phyloP scores from a whole-genome alignment of 2,888 invertebrate genomes.

The Aphidoletes aphidimyza region DNA sequence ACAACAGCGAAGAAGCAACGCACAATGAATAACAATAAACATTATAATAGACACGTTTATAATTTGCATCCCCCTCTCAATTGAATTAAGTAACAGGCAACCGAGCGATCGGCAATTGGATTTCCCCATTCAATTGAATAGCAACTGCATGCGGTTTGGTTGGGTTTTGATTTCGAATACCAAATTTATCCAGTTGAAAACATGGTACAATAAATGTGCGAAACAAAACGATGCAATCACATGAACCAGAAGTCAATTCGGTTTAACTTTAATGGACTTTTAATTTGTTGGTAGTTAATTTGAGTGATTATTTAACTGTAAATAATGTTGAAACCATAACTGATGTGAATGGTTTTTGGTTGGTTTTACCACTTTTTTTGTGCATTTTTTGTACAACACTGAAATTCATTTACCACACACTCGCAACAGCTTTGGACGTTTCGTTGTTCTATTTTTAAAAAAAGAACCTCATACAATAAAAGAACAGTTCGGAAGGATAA shows the following conservation, averaged over 20 bases:
- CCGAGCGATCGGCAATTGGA: conserved; percentile 34
- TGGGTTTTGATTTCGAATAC: not conserved
- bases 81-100: conserved; percentile 45
- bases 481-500: not conserved
- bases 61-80: conserved; percentile 52
- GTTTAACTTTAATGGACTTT: conserved; percentile 52
- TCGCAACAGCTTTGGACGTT: no score
- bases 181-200: not conserved
- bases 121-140: not conserved
- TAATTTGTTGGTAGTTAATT: conserved; percentile 47
- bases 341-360: not conserved
- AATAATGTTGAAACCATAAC: not conserved
- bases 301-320: conserved; percentile 31
- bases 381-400: no score
- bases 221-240: not conserved
- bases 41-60: conserved; percentile 51
- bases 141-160: conserved; percentile 5
- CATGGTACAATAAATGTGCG: not conserved
- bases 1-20: not conserved
- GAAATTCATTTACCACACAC: not conserved
- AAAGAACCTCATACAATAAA: no score
- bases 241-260: not conserved
- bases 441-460: no score
- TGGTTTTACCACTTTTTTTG: no score
- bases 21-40: conserved; percentile 53